Conservation (phyloP, 2,113 vertebrate species). For the Aspiorhynchus laticeps region DNA sequence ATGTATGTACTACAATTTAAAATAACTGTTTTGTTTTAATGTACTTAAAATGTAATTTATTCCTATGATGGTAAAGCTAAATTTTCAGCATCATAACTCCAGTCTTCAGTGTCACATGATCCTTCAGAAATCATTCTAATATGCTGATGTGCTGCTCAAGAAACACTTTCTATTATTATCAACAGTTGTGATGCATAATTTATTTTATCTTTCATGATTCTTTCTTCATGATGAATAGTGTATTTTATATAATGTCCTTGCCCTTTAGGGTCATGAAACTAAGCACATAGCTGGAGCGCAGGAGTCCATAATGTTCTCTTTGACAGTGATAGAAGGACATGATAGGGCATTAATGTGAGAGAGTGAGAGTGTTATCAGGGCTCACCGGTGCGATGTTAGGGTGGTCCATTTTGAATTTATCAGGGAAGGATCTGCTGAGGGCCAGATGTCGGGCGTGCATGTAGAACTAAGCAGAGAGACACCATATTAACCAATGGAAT, state of each 20-base stretch:
- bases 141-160: no score
- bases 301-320: not conserved
- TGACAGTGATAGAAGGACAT: not conserved
- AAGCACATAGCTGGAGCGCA: not conserved
- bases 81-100: no score
- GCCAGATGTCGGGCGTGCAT: constrained; percentile 87
- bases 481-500: not conserved
- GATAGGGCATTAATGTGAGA: not conserved
- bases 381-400: constrained; percentile 81
- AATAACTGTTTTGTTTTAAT: no score
- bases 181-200: no score
- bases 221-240: no score
- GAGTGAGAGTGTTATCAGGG: not conserved
- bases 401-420: constrained; percentile 85
- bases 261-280: not conserved
- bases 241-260: not conserved
- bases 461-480: constrained; percentile 82
- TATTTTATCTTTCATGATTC: no score
- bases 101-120: no score
- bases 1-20: no score
- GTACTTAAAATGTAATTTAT: no score
- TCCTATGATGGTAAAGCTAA: no score
- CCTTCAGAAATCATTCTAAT: no score
- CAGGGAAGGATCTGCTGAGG: constrained; percentile 91
- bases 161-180: no score